Percentiles rank a stretch among this genome's conserved stretches.
These are phyloP conservation scores for Hippocampus zosterae DNA, from an alignment of 2,113 vertebrate species.

Conservation along the genomic window DNA sequence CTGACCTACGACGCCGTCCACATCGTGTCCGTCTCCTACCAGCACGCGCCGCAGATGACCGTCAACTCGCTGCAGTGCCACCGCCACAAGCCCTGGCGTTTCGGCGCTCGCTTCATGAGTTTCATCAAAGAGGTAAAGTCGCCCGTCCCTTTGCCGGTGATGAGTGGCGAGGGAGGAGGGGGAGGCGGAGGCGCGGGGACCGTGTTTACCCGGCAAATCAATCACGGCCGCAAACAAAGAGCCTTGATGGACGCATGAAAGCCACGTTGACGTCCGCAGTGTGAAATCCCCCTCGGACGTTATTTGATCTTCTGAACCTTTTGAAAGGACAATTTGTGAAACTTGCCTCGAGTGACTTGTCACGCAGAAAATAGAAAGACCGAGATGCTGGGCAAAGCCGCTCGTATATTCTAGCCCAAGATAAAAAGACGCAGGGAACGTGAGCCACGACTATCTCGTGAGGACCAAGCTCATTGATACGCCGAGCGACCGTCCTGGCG, in stretches of 20 bases:
- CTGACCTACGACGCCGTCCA: constrained; percentile 96
- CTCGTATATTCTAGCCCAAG: constrained; percentile 41
- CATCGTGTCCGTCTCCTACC: constrained; percentile 97
- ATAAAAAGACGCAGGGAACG: constrained; percentile 24
- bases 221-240: constrained; percentile 37
- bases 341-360: constrained; percentile 63
- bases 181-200: constrained; percentile 8
- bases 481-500: too few species aligned
- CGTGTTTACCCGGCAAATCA: constrained; percentile 53
- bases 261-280: constrained; percentile 47
- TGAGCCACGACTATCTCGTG: background rate
- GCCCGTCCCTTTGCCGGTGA: constrained; percentile 26
- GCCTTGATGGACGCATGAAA: constrained; percentile 52
- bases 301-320: constrained; percentile 59
- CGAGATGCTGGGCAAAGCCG: constrained; percentile 26
- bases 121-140: constrained; percentile 95
- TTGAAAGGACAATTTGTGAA: constrained; percentile 56
- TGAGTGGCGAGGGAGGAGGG: constrained; percentile 3
- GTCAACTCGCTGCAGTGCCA: constrained; percentile 99
- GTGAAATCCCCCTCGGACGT: constrained; percentile 55
- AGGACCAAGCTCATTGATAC: too few species aligned
- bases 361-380: constrained; percentile 47
- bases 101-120: constrained; percentile 93
- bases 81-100: constrained; percentile 97
- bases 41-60: constrained; percentile 94